Conservation (phyloP, 2,888 invertebrate genomes). For the Polymixis flavicincta region DNA sequence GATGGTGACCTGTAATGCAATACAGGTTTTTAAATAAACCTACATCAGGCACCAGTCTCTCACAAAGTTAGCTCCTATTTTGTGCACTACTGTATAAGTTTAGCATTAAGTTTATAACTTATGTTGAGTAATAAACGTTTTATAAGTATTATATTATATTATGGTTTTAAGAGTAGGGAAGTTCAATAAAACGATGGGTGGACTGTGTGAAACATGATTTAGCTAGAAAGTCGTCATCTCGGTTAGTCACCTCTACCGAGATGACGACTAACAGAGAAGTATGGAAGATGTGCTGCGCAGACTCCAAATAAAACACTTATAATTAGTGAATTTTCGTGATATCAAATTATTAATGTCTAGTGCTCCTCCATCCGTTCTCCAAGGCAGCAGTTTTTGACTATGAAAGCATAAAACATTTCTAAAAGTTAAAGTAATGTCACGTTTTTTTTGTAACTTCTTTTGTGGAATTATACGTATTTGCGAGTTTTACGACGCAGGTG, state of each 20-base stretch:
- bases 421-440: too few species aligned
- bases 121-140: too few species aligned
- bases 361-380: neutral
- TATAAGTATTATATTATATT: too few species aligned
- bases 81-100: too few species aligned
- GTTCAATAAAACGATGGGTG: neutral
- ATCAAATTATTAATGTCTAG: neutral
- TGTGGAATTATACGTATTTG: constrained; percentile 35
- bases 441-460: constrained; percentile 10
- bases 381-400: neutral
- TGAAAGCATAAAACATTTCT: neutral
- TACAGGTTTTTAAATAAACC: too few species aligned
- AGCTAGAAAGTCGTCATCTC: too few species aligned
- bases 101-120: too few species aligned
- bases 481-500: constrained; percentile 40
- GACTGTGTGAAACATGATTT: neutral
- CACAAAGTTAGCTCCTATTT: too few species aligned
- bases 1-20: neutral
- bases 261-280: neutral
- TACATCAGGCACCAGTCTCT: too few species aligned
- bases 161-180: too few species aligned
- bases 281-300: neutral
- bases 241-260: too few species aligned
- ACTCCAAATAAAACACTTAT: too few species aligned
- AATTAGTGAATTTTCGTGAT: neutral